Conservation (phyloP, 2,888 invertebrate species). For the Drosophila maculinotata region DNA sequence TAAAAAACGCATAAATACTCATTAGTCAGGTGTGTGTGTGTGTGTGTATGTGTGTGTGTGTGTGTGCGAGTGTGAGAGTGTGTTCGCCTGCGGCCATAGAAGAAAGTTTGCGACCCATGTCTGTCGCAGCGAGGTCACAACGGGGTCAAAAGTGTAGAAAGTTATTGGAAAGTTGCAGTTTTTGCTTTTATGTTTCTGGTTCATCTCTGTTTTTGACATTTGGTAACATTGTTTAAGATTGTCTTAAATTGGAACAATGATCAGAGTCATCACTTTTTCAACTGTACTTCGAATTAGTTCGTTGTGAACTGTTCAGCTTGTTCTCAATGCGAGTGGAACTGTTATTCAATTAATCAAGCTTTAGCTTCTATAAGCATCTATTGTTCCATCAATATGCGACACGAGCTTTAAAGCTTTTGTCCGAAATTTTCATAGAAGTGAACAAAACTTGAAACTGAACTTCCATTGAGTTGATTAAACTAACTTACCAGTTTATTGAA, state of each 20-base stretch:
- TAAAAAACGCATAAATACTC: conserved; percentile 77
- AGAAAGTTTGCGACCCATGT: conserved; percentile 57
- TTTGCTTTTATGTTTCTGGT: conserved; percentile 4
- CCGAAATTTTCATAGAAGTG: no score
- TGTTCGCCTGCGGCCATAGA: conserved; percentile 20
- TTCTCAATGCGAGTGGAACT: conserved; percentile 3
- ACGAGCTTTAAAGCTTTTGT: conserved; percentile 1
- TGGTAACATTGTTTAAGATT: conserved; percentile 6
- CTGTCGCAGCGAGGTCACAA: conserved; percentile 41
- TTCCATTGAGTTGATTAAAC: neutral
- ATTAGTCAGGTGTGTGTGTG: conserved; percentile 50
- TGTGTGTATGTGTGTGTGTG: conserved; percentile 19
- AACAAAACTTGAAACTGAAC: neutral
- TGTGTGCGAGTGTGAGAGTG: conserved; percentile 7
- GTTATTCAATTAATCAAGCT: conserved; percentile 14
- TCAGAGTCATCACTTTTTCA: conserved; percentile 2
- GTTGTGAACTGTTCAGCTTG: conserved; percentile 23
- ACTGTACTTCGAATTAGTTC: conserved; percentile 22
- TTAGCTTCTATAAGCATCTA: neutral
- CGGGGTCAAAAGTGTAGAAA: conserved; percentile 64
- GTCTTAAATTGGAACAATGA: conserved; percentile 26
- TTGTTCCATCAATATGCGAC: neutral
- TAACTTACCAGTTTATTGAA: neutral
- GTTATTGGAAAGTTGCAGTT: conserved; percentile 52
- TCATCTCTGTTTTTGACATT: neutral